Conservation (phyloP, 2,888 invertebrate species). For the Tinea semifulvella region DNA sequence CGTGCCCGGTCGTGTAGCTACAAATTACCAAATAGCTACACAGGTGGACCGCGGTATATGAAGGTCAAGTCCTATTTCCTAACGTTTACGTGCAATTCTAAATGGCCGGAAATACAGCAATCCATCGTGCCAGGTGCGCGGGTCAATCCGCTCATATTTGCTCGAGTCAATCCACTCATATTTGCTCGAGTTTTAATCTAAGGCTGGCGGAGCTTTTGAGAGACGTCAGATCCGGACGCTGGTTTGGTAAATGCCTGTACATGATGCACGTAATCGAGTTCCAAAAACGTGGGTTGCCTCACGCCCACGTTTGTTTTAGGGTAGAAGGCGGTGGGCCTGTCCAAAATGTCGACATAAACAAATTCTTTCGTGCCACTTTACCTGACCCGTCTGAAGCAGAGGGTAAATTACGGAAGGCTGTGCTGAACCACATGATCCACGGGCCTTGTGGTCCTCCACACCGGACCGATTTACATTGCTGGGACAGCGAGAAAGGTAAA, state of each 20-base stretch:
- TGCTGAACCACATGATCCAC: constrained; percentile 21
- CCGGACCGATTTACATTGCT: constrained; percentile 18
- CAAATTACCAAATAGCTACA: constrained; percentile 15
- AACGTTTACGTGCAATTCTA: constrained; percentile 13
- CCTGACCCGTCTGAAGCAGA: neutral
- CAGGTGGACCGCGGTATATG: constrained; percentile 16
- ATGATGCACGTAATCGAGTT: constrained; percentile 17
- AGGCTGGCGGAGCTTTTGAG: neutral
- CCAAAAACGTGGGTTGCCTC: constrained; percentile 17
- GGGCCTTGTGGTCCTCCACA: constrained; percentile 22
- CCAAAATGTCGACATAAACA: constrained; percentile 15
- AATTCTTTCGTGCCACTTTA: constrained; percentile 19
- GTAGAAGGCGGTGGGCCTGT: constrained; percentile 18
- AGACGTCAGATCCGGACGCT: neutral
- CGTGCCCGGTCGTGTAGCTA: constrained; percentile 12
- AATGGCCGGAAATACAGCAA: constrained; percentile 15
- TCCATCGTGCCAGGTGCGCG: neutral
- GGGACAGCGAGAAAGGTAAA: constrained; percentile 18
- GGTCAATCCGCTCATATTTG: neutral
- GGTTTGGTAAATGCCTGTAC: constrained; percentile 14
- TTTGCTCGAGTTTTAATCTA: neutral
- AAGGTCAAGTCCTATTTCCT: constrained; percentile 13
- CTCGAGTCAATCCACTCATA: neutral
- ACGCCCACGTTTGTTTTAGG: constrained; percentile 18
- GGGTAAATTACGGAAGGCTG: constrained; percentile 11